These are phyloP conservation scores for Daubentonia madagascariensis DNA, from an alignment of 2,113 vertebrate species.

Conservation along the genomic window DNA sequence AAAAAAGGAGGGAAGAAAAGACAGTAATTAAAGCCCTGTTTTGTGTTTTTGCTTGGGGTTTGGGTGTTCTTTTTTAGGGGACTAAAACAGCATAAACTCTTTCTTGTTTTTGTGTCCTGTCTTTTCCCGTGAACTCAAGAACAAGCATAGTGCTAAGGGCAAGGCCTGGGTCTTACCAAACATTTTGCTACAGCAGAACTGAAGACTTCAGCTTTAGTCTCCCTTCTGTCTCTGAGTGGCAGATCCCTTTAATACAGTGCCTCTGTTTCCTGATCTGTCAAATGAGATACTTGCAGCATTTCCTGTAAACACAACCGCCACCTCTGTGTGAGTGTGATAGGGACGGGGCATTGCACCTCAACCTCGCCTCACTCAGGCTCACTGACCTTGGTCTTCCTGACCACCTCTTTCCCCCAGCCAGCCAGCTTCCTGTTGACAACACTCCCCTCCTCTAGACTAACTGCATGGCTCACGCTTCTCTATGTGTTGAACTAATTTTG, in stretches of 20 bases:
- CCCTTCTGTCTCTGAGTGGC: not conserved
- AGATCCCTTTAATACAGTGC: not conserved
- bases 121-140: not conserved
- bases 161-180: not conserved
- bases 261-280: not conserved
- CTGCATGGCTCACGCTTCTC: not conserved
- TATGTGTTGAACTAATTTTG: constrained; percentile 24
- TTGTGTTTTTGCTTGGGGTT: constrained; percentile 38
- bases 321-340: not conserved
- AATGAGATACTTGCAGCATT: not conserved
- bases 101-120: constrained; percentile 24
- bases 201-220: not conserved
- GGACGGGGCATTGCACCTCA: not conserved
- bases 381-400: not conserved
- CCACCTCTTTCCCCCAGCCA: not conserved
- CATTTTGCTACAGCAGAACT: not conserved
- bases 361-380: not conserved
- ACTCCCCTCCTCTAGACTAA: not conserved
- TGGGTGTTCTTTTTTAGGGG: constrained; percentile 28
- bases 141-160: not conserved
- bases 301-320: not conserved
- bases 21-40: constrained; percentile 44
- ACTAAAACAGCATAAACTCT: not conserved
- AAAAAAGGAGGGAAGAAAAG: constrained; percentile 7
- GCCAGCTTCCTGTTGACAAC: constrained; percentile 62